A percentile compares a stretch with the other conserved stretches of the same genome.
Evolutionary conservation across 2,797 vertebrate genomes (phyloP).

Genomic region (Phalanger gymnotis): DNA sequence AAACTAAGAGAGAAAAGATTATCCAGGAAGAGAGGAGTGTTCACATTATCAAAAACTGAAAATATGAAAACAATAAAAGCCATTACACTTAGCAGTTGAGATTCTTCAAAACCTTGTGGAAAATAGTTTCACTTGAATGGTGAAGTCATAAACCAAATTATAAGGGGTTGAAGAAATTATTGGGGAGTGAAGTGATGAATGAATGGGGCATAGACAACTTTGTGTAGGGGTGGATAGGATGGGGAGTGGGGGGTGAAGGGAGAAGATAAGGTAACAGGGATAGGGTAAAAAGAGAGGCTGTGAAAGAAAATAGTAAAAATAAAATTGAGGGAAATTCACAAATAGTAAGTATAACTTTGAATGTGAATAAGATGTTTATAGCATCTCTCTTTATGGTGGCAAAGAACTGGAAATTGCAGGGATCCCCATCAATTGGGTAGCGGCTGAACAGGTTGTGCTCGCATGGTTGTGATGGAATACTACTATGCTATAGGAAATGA

Average conservation of each 20-base stretch:
- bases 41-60: not conserved
- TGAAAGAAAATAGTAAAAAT: not conserved
- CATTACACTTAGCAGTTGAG: not conserved
- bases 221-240: not conserved
- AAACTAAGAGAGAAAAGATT: not conserved
- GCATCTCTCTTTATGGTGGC: not conserved
- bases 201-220: not conserved
- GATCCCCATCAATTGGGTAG: not conserved
- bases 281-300: not conserved
- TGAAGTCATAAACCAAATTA: not conserved
- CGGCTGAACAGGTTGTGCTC: not conserved
- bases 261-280: not conserved
- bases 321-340: not conserved
- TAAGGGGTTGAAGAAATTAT: not conserved
- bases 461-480: not conserved
- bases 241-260: not conserved
- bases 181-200: not conserved
- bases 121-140: not conserved
- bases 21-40: not conserved
- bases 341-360: not conserved
- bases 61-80: not conserved
- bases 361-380: not conserved
- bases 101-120: not conserved
- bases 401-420: not conserved
- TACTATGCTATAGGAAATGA: not conserved